Base-by-base conservation (phyloP, 2,888 invertebrate genomes). In the Drosophila ustulata region DNA sequence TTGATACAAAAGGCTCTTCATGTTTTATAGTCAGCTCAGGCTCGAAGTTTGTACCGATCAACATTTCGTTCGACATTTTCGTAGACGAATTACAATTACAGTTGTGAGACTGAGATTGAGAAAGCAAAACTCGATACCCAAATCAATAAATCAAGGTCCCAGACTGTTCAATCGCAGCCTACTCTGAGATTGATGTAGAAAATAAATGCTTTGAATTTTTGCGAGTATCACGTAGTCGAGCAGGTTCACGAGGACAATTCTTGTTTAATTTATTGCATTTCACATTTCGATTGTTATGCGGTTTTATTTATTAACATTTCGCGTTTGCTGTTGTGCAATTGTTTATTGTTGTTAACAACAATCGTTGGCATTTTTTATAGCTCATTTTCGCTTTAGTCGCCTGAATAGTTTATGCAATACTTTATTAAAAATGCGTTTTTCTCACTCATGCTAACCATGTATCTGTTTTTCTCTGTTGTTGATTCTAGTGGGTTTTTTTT, bases 341-440 rank as follows among this genome's bases (percentile, higher is more conserved):
- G 73, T 62, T 83, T 73, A 77, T 80, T 80, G 66, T 76, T 79
- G 58, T 68, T 66, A 64, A 61, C 59, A 80, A 80, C 72, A 69
- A 76, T 69, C 59, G 66, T 50, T 62, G 37, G 39, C 4, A 50
- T 51, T 61, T 63, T 32, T n/a, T 25, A 32, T 9, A 43, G 18
- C 30, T 26, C 66, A 30, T 13, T 52, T 34, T 53, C 56, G 45
- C 62, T 70, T 18, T 47, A 47, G 18, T 47, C 4, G 18, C 4
- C 5, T 50, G 61, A 49, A 64, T 56, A 65, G 50, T 53, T 62
- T 62, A 45, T 55, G 39, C 28, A 43, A 61, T 41, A 37, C 46
- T 50, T 30, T 56, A 62, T 56, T 51, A 39, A 39, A 72, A 30
- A 45, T 73, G 3, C 18, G 18, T 34, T 13, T 9, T n/a, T 57